These are phyloP conservation scores for Epinotia brunnichana DNA, from an alignment of 2,888 invertebrate genomes.

Conservation along the genomic window DNA sequence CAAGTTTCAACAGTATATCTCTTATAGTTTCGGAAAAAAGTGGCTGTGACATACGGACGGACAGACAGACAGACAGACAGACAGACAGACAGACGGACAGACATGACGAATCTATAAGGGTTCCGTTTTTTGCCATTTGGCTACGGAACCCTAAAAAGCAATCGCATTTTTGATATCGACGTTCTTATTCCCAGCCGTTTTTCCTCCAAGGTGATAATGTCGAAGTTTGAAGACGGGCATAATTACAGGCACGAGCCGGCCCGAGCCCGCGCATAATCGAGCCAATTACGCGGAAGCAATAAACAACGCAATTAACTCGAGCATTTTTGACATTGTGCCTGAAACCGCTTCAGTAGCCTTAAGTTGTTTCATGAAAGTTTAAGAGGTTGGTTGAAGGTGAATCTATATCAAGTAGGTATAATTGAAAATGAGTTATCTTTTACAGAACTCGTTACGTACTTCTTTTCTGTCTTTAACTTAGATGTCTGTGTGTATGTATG, in stretches of 20 bases:
- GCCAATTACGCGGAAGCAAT: constrained; percentile 76
- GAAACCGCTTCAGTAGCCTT: constrained; percentile 23
- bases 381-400: constrained; percentile 2
- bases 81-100: too few relatives aligned
- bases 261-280: constrained; percentile 61
- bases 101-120: too few relatives aligned
- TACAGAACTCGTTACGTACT: not conserved
- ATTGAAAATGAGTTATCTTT: not conserved
- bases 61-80: too few relatives aligned
- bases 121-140: too few relatives aligned
- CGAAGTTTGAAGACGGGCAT: constrained; percentile 70
- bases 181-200: constrained; percentile 46
- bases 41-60: too few relatives aligned
- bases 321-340: constrained; percentile 48
- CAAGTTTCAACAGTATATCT: too few relatives aligned
- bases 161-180: constrained; percentile 51
- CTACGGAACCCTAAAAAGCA: too few relatives aligned
- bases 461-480: not conserved
- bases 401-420: constrained; percentile 8
- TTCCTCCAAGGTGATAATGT: constrained; percentile 70
- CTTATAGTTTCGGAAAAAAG: too few relatives aligned
- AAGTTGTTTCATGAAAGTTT: constrained; percentile 28
- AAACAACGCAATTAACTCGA: constrained; percentile 60
- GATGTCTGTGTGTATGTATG: not conserved
- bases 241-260: constrained; percentile 63